Percentiles rank a stretch among this genome's conserved stretches.
phyloP scores from a whole-genome alignment of 2,888 invertebrate species.

The Aradus depressus region DNA sequence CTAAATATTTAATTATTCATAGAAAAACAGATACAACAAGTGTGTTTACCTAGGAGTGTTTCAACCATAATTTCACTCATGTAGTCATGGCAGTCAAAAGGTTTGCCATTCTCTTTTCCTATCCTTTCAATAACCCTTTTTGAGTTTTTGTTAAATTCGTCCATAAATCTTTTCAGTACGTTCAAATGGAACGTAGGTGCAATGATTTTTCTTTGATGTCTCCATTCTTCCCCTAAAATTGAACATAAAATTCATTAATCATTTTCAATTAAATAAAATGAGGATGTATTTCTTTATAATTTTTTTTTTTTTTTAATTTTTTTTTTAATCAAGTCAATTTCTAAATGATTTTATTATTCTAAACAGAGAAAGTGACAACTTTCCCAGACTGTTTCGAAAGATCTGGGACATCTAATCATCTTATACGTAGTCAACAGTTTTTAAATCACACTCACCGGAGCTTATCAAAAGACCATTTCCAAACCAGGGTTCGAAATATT shows the following conservation, averaged over 20 bases:
- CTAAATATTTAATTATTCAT: no score
- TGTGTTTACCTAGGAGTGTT: constrained; percentile 33
- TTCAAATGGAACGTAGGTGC: constrained; percentile 82
- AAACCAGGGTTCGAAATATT: constrained; percentile 37
- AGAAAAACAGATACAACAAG: no score
- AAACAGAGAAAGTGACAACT: neutral
- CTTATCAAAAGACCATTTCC: constrained; percentile 39
- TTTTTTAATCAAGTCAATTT: no score
- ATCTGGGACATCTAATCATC: no score
- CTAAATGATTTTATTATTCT: neutral
- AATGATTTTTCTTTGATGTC: constrained; percentile 71
- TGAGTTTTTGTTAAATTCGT: constrained; percentile 66
- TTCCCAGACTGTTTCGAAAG: neutral
- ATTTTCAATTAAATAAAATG: neutral
- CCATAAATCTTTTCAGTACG: constrained; percentile 74
- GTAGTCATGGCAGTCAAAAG: constrained; percentile 34
- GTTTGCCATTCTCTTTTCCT: constrained; percentile 29
- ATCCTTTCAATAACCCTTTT: constrained; percentile 40
- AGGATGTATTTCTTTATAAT: neutral
- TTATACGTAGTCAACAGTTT: neutral
- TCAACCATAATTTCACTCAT: constrained; percentile 35
- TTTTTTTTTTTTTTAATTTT: neutral
- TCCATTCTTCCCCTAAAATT: constrained; percentile 68
- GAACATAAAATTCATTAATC: neutral
- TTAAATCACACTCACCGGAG: constrained; percentile 32